Evolutionary conservation across 2,888 invertebrate genomes (phyloP).

Genomic region (Pollenia labialis): DNA sequence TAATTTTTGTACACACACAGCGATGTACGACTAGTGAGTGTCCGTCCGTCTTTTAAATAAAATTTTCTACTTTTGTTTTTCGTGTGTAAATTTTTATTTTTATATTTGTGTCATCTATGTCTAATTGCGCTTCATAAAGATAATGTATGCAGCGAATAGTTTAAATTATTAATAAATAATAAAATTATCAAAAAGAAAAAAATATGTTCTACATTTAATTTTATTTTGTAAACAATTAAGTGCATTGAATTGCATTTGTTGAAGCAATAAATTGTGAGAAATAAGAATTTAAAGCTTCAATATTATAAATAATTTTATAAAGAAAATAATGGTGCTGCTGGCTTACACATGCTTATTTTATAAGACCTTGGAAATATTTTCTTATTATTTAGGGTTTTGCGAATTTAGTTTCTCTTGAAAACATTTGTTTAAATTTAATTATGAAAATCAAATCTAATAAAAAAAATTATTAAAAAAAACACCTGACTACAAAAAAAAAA

Average conservation of each 20-base stretch:
- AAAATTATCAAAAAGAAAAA: not conserved
- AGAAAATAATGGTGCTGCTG: not conserved
- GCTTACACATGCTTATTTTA: not conserved
- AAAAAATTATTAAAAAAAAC: not conserved
- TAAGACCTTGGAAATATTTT: slow-evolving; percentile 26
- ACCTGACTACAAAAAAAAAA: too few relatives aligned
- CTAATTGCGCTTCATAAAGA: slow-evolving; percentile 58
- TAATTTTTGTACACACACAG: not conserved
- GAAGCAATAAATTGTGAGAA: slow-evolving; percentile 42
- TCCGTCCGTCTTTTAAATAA: not conserved
- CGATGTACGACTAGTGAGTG: not conserved
- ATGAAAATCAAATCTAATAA: not conserved
- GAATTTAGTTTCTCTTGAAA: not conserved
- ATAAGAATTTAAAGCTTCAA: slow-evolving; percentile 3
- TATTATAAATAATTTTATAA: slow-evolving; percentile 32
- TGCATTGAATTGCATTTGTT: slow-evolving; percentile 38
- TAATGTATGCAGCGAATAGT: slow-evolving; percentile 41
- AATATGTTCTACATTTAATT: slow-evolving; percentile 34
- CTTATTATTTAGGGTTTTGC: not conserved
- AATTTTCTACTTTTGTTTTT: slow-evolving; percentile 40
- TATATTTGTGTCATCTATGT: slow-evolving; percentile 70
- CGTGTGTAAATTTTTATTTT: slow-evolving; percentile 67
- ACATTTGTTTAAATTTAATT: slow-evolving; percentile 10
- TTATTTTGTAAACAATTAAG: slow-evolving; percentile 11
- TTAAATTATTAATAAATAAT: slow-evolving; percentile 50